Evolutionary conservation across 30 jellyfish, hydroid and myxozoan genomes (phyloP).

Genomic region (Aurelia coerulea): DNA sequence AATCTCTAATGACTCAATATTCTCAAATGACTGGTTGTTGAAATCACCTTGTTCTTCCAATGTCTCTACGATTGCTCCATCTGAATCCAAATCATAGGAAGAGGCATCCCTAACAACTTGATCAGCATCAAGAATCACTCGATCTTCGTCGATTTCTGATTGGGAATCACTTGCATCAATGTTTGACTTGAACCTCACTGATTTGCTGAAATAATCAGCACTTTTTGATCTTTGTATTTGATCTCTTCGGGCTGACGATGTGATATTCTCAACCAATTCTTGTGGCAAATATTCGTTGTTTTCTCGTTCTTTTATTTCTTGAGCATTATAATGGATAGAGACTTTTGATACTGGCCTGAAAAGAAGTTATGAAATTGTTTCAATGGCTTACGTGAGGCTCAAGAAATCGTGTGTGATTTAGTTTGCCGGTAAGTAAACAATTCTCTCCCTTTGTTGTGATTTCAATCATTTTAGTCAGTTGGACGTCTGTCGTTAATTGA

Average conservation of each 20-base stretch:
- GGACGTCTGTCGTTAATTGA: too few relatives aligned
- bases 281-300: not conserved
- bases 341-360: conserved; percentile 66
- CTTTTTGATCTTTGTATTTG: conserved; percentile 24
- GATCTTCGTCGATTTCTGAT: conserved; percentile 64
- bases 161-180: not conserved
- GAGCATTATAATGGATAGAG: conserved; percentile 40
- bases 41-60: not conserved
- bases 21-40: not conserved
- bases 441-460: too few relatives aligned
- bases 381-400: too few relatives aligned
- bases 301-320: conserved; percentile 1
- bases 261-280: not conserved
- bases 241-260: not conserved
- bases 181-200: not conserved
- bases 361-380: conserved; percentile 30
- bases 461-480: too few relatives aligned
- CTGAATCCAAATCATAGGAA: not conserved
- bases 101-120: conserved; percentile 32
- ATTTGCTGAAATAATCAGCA: conserved; percentile 21
- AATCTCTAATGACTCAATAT: not conserved
- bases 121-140: conserved; percentile 60
- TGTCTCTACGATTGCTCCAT: not conserved
- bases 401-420: too few relatives aligned
- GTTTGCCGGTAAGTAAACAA: too few relatives aligned